Evolutionary conservation across 30 jellyfish, hydroid and myxozoan genomes (phyloP).

Genomic region (Phacellophora camtschatica): DNA sequence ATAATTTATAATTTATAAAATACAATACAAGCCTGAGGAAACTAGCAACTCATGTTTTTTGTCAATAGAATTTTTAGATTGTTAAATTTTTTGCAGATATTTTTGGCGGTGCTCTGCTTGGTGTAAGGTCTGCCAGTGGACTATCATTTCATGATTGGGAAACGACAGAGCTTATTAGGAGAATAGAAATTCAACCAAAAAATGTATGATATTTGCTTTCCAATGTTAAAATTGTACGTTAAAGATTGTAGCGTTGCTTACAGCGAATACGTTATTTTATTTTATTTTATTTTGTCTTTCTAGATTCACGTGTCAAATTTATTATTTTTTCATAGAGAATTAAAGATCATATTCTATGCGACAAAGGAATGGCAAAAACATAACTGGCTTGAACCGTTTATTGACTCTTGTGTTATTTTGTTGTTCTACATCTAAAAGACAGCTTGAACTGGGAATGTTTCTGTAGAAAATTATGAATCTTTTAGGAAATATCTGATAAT

Average conservation of each 20-base stretch:
- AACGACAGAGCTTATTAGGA: slow-evolving; percentile 88
- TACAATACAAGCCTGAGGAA: neutral
- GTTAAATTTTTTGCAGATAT: slow-evolving; percentile 80
- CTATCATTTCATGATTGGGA: slow-evolving; percentile 97
- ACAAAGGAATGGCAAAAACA: no score
- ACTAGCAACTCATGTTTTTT: no score
- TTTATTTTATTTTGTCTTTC: neutral
- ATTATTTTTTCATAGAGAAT: neutral
- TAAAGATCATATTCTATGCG: neutral
- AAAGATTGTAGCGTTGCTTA: neutral
- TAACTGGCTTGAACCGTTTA: no score
- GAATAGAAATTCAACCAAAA: slow-evolving; percentile 94
- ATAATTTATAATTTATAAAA: neutral
- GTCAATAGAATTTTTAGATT: no score
- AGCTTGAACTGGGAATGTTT: no score
- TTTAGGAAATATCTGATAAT: no score
- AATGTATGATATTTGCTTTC: slow-evolving; percentile 74
- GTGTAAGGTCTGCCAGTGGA: slow-evolving; percentile 94
- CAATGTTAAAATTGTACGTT: no score
- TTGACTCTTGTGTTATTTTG: no score
- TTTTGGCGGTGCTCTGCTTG: slow-evolving; percentile 89
- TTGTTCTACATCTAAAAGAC: no score
- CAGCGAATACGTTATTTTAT: neutral
- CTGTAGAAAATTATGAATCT: no score
- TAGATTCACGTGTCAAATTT: neutral